Evolutionary conservation across 2,888 invertebrate genomes (phyloP).

Genomic region (Heliconius aoede): DNA sequence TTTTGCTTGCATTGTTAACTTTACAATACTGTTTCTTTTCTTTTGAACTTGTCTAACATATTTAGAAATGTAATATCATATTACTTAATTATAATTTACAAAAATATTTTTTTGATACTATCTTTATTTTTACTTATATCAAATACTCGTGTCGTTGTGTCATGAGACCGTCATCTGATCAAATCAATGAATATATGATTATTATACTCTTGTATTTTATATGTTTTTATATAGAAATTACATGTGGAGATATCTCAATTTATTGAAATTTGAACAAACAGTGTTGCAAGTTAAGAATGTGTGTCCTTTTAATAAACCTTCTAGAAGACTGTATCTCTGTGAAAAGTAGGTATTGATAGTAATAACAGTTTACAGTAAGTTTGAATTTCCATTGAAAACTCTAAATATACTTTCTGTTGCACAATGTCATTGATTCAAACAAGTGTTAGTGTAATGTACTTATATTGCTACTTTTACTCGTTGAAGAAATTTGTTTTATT

Average conservation of each 20-base stretch:
- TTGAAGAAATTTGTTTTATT: conserved; percentile 50
- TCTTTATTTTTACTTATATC: conserved; percentile 7
- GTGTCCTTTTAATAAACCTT: conserved; percentile 40
- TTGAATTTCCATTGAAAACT: conserved; percentile 18
- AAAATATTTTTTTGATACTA: background rate
- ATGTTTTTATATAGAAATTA: background rate
- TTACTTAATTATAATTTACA: conserved; percentile 6
- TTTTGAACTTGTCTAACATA: conserved; percentile 5
- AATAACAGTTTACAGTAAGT: conserved; percentile 40
- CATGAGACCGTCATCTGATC: conserved; percentile 2
- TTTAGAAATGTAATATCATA: background rate
- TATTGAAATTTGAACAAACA: conserved; percentile 1
- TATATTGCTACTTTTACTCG: conserved; percentile 50
- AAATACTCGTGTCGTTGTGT: background rate
- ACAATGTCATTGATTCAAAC: conserved; percentile 42
- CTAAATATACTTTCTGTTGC: conserved; percentile 27
- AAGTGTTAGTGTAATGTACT: conserved; percentile 66
- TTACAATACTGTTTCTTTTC: conserved; percentile 5
- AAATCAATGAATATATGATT: background rate
- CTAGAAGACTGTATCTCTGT: conserved; percentile 54
- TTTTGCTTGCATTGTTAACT: conserved; percentile 11
- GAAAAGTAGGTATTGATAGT: conserved; percentile 46
- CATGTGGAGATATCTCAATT: background rate
- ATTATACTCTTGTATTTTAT: conserved; percentile 1
- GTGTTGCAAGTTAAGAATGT: conserved; percentile 26